phyloP scores from a whole-genome alignment of 2,797 vertebrate genomes.

The Labeo calbasu region DNA sequence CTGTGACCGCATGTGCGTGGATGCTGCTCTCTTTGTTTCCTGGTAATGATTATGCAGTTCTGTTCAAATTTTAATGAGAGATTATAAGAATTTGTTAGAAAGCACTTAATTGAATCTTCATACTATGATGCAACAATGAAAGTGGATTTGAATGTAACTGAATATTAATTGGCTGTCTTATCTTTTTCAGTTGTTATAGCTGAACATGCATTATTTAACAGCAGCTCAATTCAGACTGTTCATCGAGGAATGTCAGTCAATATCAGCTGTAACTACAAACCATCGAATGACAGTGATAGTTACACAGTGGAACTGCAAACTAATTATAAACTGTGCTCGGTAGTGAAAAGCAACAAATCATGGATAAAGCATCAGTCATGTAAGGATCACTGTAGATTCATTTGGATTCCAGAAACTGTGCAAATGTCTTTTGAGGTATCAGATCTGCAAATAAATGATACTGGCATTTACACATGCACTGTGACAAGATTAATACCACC shows the following conservation, averaged over 20 bases:
- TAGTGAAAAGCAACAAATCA: rapidly evolving
- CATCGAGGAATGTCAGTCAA: slow-evolving; percentile 21
- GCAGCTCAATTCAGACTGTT: background rate
- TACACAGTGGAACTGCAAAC: background rate
- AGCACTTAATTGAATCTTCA: background rate
- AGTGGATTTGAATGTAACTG: background rate
- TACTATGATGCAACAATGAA: background rate
- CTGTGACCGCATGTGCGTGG: background rate
- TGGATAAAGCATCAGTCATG: background rate
- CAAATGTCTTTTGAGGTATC: slow-evolving; percentile 36
- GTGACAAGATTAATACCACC: background rate
- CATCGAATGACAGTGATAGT: rapidly evolving
- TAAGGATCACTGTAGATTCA: background rate
- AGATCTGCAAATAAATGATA: slow-evolving; percentile 42
- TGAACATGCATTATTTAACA: background rate
- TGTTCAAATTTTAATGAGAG: background rate
- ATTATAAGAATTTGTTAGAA: background rate
- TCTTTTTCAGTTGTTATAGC: background rate
- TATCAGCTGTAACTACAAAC: slow-evolving; percentile 30
- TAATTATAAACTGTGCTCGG: background rate
- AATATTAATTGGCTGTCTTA: background rate
- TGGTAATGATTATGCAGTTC: slow-evolving; percentile 21
- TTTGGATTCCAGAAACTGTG: slow-evolving; percentile 12
- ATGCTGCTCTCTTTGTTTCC: slow-evolving; percentile 18
- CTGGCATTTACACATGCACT: slow-evolving; percentile 28